Evolutionary conservation across 2,797 vertebrate species (phyloP).

Genomic region (Poliocrania exsul): DNA sequence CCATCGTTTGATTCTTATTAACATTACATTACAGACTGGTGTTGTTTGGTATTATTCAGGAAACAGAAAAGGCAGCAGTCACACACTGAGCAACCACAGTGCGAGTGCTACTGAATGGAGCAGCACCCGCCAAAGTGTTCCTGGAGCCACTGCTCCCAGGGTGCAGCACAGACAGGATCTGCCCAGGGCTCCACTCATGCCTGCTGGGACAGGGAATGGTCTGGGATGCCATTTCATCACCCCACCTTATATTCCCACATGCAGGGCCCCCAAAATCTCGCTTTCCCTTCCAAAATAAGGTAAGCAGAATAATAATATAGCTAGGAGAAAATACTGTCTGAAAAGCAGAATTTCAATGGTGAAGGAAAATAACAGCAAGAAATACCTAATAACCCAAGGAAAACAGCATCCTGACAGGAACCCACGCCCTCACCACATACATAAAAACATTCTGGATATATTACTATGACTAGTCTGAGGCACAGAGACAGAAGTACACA

Average conservation of each 20-base stretch:
- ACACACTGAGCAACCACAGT: accelerated
- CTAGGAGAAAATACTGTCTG: background rate
- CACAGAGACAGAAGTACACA: background rate
- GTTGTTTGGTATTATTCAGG: background rate
- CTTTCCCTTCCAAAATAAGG: background rate
- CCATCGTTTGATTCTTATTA: background rate
- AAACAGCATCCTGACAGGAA: background rate
- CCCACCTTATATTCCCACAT: background rate
- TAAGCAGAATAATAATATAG: background rate
- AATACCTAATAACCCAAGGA: background rate
- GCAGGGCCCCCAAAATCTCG: background rate
- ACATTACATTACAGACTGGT: background rate
- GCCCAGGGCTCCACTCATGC: background rate
- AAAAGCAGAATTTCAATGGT: background rate
- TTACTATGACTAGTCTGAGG: background rate
- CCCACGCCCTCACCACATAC: background rate
- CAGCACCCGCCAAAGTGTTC: accelerated
- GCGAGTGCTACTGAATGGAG: accelerated
- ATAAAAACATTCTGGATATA: background rate
- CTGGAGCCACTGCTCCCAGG: background rate
- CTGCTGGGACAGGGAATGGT: background rate
- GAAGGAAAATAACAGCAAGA: background rate
- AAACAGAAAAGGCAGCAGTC: background rate
- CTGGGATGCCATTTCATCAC: background rate
- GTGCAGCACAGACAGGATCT: accelerated